Evolutionary conservation across 2,797 vertebrate species (phyloP), one percentile per base, ranked within the genome.

Genomic region (Anabacerthia variegaticeps): DNA sequence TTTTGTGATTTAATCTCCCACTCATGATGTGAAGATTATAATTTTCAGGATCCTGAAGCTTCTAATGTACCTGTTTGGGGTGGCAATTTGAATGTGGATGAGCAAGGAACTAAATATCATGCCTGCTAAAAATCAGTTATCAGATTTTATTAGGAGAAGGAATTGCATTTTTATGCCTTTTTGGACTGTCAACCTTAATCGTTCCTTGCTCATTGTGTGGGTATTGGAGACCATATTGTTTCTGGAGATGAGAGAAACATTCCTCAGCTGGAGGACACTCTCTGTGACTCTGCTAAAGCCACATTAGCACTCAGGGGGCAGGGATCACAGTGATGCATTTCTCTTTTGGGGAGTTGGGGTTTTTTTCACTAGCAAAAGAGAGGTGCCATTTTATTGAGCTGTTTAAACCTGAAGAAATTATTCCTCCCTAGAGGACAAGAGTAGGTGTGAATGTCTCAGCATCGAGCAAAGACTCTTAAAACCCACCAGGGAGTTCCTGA

Each of bases 361-460:
- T 67, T 55, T 65, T 77, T 67, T 46, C 28, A n/a, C 10, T 51
- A 34, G 41, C 44, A 32, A 61, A 83, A 74, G 30, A 71, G 27
- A 71, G 16, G 4, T 22, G 14, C n/a, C 22, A 36, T 82, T 74
- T 71, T 49, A 56, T 3, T 49, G 30, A 86, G 44, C 22, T 11
- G 39, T 34, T 48, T 84, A 92, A 89, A 61, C 30, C 44, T 10
- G n/a, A 56, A 34, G 56, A 89, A 93, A 91, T 61, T 43, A 46
- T 77, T 85, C 26, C 46, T 94, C 56, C 46, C 32, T 32, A 21
- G 34, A 80, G 65, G 46, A 75, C 17, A 17, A 83, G 56, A 71
- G 34, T 28, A 67, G 22, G 27, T 89, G 75, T 83, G 85, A 83
- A 73, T 91, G 77, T 28, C 72, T 93, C 65, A 77, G 56, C 23